phyloP scores from a whole-genome alignment of 2,113 vertebrate species.

The Cromileptes altivelis region DNA sequence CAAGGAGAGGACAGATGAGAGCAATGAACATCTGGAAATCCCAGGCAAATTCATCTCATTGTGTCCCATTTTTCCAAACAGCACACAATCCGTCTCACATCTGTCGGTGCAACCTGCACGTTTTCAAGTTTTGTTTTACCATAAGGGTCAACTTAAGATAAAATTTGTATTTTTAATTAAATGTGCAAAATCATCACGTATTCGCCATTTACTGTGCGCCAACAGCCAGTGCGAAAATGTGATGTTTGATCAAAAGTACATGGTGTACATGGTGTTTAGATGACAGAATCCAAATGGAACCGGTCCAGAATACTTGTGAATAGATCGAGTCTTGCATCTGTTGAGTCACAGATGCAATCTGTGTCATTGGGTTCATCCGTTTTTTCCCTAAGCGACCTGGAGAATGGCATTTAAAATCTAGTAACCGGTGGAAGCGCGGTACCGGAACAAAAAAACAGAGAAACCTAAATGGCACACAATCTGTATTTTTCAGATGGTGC shows the following conservation, averaged over 20 bases:
- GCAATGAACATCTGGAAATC: slow-evolving; percentile 38
- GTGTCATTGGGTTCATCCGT: slow-evolving; percentile 45
- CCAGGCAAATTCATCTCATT: background rate
- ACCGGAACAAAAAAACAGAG: background rate
- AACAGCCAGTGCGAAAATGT: background rate
- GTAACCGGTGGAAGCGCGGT: background rate
- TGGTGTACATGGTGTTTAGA: background rate
- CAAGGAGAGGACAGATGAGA: background rate
- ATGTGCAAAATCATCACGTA: background rate
- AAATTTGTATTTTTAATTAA: background rate
- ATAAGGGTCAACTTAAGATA: background rate
- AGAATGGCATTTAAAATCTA: background rate
- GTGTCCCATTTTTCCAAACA: background rate
- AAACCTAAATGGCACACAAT: background rate
- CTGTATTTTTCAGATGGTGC: background rate
- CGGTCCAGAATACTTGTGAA: slow-evolving; percentile 8
- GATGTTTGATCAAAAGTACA: background rate
- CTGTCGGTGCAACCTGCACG: background rate
- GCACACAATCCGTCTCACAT: background rate
- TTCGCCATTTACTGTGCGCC: background rate
- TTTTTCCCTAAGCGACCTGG: slow-evolving; percentile 9
- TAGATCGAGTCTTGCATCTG: slow-evolving; percentile 39
- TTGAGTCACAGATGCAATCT: slow-evolving; percentile 37
- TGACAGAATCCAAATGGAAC: background rate
- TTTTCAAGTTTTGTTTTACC: background rate